Evolutionary conservation across 2,113 vertebrate genomes (phyloP).

Genomic region (Callorhinus ursinus): DNA sequence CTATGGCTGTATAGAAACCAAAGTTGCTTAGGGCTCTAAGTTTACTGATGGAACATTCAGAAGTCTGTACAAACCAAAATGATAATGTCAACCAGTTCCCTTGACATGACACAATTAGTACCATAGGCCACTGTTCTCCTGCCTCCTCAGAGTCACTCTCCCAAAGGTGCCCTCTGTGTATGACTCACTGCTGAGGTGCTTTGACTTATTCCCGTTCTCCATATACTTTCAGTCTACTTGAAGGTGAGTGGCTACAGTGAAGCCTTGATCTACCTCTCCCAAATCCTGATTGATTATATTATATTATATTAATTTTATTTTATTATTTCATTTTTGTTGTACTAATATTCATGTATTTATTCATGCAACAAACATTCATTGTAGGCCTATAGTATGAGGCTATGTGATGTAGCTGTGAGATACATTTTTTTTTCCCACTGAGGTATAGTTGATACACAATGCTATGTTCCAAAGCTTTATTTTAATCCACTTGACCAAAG

Average conservation of each 20-base stretch:
- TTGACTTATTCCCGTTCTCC: not conserved
- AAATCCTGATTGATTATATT: not conserved
- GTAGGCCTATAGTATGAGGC: not conserved
- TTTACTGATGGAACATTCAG: not conserved
- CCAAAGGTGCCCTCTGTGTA: not conserved
- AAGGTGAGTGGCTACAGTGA: not conserved
- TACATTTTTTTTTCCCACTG: not conserved
- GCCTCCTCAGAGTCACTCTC: not conserved
- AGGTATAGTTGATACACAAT: not conserved
- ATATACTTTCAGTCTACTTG: not conserved
- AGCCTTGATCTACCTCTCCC: not conserved
- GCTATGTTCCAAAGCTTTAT: not conserved
- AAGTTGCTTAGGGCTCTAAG: not conserved
- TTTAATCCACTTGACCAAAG: not conserved
- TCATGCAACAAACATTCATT: slow-evolving; percentile 4
- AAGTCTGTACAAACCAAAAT: not conserved
- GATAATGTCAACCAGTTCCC: not conserved
- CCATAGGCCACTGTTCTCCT: not conserved
- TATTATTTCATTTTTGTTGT: not conserved
- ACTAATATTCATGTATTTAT: not conserved
- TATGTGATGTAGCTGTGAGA: not conserved
- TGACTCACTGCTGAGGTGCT: rapidly evolving
- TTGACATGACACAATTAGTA: not conserved
- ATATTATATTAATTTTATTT: not conserved
- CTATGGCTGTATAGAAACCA: not conserved